phyloP scores from a whole-genome alignment of 2,797 vertebrate species.

The Pantherophis vulpinus region DNA sequence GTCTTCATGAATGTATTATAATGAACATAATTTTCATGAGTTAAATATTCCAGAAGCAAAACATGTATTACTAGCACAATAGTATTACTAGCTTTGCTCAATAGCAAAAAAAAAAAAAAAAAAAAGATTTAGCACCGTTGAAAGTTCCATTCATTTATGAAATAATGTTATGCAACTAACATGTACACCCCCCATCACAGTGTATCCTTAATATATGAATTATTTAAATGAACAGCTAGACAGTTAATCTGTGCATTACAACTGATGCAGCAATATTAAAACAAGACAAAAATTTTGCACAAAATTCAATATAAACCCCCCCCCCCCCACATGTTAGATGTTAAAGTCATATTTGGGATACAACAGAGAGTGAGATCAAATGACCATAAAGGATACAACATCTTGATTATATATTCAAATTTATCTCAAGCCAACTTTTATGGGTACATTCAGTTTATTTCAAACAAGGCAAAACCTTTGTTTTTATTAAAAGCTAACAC shows the following conservation, averaged over 20 bases:
- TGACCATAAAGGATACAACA: conserved; percentile 27
- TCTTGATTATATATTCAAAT: conserved; percentile 59
- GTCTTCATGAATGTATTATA: conserved; percentile 49
- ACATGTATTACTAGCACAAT: not conserved
- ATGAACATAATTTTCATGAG: conserved; percentile 67
- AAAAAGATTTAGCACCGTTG: conserved; percentile 38
- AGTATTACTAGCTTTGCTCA: conserved; percentile 14
- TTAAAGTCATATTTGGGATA: conserved; percentile 48
- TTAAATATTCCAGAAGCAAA: conserved; percentile 60
- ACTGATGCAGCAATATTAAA: not conserved
- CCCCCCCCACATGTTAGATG: conserved; percentile 29
- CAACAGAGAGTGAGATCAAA: not conserved
- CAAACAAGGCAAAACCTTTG: conserved; percentile 61
- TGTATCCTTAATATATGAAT: not conserved
- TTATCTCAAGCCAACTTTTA: conserved; percentile 69
- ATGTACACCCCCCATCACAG: not conserved
- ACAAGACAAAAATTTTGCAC: not conserved
- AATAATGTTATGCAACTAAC: conserved; percentile 4
- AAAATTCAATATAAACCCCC: not conserved
- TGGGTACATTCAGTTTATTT: conserved; percentile 59
- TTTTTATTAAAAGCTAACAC: conserved; percentile 29
- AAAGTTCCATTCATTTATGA: not conserved
- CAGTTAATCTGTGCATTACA: conserved; percentile 25
- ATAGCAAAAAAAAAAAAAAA: conserved; percentile 16
- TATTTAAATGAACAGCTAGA: conserved; percentile 6